Conservation (phyloP, 2,888 invertebrate genomes). For the Trissoscelio sp. region DNA sequence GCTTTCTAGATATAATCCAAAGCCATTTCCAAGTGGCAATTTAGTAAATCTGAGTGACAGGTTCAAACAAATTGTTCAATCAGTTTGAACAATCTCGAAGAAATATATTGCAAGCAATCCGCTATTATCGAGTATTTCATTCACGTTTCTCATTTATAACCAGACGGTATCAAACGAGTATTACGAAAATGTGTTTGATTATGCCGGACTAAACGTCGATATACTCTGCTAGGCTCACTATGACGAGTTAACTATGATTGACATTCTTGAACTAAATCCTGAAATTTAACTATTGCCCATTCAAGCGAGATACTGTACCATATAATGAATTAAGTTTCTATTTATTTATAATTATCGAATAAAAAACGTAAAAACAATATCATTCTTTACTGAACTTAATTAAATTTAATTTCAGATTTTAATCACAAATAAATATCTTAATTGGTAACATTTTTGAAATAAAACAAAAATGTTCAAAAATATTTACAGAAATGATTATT, state of each 20-base stretch:
- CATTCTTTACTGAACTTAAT: no score
- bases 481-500: no score
- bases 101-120: background rate
- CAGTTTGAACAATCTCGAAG: background rate
- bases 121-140: background rate
- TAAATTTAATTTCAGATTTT: no score
- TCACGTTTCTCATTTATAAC: background rate
- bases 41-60: background rate
- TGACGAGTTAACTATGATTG: background rate
- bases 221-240: conserved; percentile 14
- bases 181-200: background rate
- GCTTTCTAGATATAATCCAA: background rate
- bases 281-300: background rate
- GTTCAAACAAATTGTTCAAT: background rate
- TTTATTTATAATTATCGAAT: no score
- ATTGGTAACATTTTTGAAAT: no score
- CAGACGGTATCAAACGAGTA: background rate
- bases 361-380: no score
- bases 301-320: background rate
- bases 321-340: no score
- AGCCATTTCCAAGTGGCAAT: background rate
- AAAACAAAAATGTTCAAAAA: no score
- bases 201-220: conserved; percentile 20
- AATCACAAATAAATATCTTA: no score
- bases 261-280: background rate